Evolutionary conservation across 2,888 invertebrate species (phyloP), one percentile per base, ranked within the genome.

Genomic region (Heteropelma amictum): DNA sequence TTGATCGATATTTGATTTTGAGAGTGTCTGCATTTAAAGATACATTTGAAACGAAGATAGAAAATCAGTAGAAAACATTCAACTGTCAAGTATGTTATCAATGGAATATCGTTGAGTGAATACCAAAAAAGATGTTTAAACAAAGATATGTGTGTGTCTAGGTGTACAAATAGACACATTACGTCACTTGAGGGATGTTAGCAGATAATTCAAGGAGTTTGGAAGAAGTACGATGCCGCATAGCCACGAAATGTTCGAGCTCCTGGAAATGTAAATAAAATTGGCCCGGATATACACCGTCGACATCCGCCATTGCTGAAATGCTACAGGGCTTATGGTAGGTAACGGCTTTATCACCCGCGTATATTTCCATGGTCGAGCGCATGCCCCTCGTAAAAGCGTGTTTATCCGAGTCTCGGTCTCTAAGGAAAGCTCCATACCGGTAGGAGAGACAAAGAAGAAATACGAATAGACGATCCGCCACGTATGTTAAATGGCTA

Each of bases 291-390:
- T 77, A 76, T 76, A 72, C 61, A 65, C 33, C 38, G 47, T 60
- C 33, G 35, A 30, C 26, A 63, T 45, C 8, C n/a, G 40, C 56
- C 10, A 28, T 47, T 30, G n/a, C n/a, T 53, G 58, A 42, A 28
- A 30, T 33, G n/a, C n/a, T n/a, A n/a, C 21, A 45, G n/a, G 73
- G 74, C 77, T 78, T 77, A 78, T 77, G 78, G 77, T 77, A 51
- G 69, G 65, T 76, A 79, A 80, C 80, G 78, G 74, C 77, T 82
- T 80, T 81, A 80, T 81, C 78, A 79, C 81, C 74, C 56, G 56
- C 72, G 72, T 80, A 79, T 77, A 77, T 79, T 79, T 76, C 76
- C 73, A 64, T 72, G 71, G 72, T 76, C 68, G 60, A 70, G 64
- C 71, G 72, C 67, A 61, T 64, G 71, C 68, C 63, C 33, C 45